Conservation (phyloP, 2,888 invertebrate species). For the Sepiola atlantica region DNA sequence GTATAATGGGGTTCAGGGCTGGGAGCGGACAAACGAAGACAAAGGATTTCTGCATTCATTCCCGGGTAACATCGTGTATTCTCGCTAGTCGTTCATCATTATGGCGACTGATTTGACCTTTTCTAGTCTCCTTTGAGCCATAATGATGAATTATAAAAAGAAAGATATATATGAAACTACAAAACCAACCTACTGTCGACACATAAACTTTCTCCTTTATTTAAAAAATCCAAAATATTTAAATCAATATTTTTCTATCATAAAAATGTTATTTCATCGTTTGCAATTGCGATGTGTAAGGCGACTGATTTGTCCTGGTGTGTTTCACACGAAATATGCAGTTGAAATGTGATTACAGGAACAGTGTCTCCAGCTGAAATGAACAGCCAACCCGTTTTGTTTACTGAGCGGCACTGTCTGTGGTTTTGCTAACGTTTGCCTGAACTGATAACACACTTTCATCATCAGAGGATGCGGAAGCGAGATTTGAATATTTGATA, state of each 20-base stretch:
- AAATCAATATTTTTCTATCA: not conserved
- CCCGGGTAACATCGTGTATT: too few species aligned
- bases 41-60: too few species aligned
- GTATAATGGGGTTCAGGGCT: too few species aligned
- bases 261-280: not conserved
- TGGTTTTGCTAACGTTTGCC: not conserved
- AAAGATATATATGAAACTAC: too few species aligned
- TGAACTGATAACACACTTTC: rapidly evolving
- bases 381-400: not conserved
- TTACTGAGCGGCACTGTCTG: not conserved
- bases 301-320: not conserved
- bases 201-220: too few species aligned
- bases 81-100: not conserved
- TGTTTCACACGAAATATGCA: not conserved
- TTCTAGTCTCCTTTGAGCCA: not conserved
- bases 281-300: not conserved
- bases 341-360: not conserved
- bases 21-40: too few species aligned
- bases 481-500: not conserved
- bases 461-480: not conserved
- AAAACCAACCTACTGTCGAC: too few species aligned
- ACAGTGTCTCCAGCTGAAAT: not conserved
- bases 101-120: not conserved
- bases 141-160: not conserved
- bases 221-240: not conserved